Conservation (phyloP, 1,140 invertebrate species). For the Trichogramma pretiosum region DNA sequence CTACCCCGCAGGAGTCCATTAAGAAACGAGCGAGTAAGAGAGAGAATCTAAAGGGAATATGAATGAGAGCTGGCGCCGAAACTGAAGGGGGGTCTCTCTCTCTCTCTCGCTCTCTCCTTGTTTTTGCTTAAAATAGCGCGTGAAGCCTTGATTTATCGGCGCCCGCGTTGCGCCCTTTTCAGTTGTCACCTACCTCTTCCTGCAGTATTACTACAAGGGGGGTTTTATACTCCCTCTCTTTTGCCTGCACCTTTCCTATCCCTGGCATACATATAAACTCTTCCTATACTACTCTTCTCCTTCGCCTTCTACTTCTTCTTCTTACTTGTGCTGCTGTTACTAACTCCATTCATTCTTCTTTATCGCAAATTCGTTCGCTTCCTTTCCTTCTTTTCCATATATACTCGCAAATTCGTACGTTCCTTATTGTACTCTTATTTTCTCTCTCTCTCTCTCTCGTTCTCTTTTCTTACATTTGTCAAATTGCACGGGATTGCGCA, state of each 20-base stretch:
- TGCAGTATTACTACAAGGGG: not conserved
- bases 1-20: slow-evolving; percentile 11
- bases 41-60: slow-evolving; percentile 13
- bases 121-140: slow-evolving; percentile 23
- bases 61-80: slow-evolving; percentile 15
- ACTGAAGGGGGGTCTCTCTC: slow-evolving; percentile 3
- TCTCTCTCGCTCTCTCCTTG: not conserved
- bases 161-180: slow-evolving; percentile 9
- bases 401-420: too few relatives aligned
- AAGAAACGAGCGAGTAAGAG: slow-evolving; percentile 12
- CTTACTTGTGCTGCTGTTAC: slow-evolving; percentile 16
- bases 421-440: too few relatives aligned
- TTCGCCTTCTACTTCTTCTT: slow-evolving; percentile 19
- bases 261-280: too few relatives aligned
- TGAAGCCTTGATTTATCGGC: slow-evolving; percentile 25
- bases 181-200: slow-evolving; percentile 18
- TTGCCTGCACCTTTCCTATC: slow-evolving; percentile 17
- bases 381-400: too few relatives aligned
- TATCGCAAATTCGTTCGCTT: slow-evolving; percentile 5
- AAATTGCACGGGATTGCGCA: slow-evolving; percentile 11
- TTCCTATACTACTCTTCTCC: too few relatives aligned
- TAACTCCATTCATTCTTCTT: too few relatives aligned
- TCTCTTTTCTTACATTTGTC: slow-evolving; percentile 8
- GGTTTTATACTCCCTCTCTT: slow-evolving; percentile 11
- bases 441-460: too few relatives aligned